Evolutionary conservation across 2,113 vertebrate genomes (phyloP).

Genomic region (Pipa parva): DNA sequence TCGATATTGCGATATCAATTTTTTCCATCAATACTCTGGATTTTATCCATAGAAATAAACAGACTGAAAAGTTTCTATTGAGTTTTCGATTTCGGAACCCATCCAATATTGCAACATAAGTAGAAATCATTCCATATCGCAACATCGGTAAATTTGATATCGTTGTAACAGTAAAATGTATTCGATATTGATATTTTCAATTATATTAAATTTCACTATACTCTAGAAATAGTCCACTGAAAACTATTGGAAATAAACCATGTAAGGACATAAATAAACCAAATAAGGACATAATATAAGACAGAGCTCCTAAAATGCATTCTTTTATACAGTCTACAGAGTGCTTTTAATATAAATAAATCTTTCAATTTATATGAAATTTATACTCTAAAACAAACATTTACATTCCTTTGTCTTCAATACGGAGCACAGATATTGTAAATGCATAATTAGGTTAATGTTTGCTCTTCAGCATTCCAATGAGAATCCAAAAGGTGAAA

Average conservation of each 20-base stretch:
- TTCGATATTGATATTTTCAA: neutral
- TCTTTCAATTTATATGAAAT: constrained; percentile 7
- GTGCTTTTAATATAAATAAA: constrained; percentile 25
- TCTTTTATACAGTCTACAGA: constrained; percentile 14
- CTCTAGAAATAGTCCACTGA: neutral
- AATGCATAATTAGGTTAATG: constrained; percentile 8
- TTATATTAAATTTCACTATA: neutral
- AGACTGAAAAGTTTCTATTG: too few species aligned
- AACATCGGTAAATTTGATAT: too few species aligned
- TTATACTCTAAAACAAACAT: constrained; percentile 15
- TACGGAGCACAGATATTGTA: neutral
- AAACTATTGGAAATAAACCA: constrained; percentile 10
- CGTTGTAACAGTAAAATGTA: neutral
- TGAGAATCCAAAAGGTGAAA: neutral
- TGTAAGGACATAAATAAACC: neutral
- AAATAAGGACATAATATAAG: neutral
- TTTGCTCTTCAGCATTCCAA: neutral
- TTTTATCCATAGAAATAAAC: too few species aligned
- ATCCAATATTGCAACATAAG: too few species aligned
- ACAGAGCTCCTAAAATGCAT: constrained; percentile 19
- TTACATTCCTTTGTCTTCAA: neutral
- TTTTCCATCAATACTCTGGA: too few species aligned
- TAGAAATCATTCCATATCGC: too few species aligned
- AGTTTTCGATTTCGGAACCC: too few species aligned
- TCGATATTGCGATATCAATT: too few species aligned